phyloP scores from a whole-genome alignment of 2,797 vertebrate genomes.

The Lepilemur septentrionalis region DNA sequence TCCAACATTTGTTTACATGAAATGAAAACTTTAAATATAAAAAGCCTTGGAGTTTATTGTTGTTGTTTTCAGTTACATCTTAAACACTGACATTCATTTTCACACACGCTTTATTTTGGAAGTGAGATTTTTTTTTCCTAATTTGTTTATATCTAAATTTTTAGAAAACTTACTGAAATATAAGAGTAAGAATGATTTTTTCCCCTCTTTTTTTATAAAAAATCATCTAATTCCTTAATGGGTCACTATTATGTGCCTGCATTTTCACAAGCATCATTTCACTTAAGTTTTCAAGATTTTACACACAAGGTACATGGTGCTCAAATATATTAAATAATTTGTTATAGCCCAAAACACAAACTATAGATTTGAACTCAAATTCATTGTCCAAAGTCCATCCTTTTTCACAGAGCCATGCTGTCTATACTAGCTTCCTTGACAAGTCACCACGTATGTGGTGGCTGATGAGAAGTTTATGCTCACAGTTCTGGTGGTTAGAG shows the following conservation, averaged over 20 bases:
- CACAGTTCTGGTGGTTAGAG: too few species aligned
- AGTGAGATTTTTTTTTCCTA: not conserved
- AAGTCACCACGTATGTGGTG: accelerated
- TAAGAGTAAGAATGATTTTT: not conserved
- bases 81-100: not conserved
- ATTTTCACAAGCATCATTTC: not conserved
- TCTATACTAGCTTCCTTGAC: too few species aligned
- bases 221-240: not conserved
- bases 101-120: not conserved
- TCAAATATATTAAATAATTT: not conserved
- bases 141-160: not conserved
- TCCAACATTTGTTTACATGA: not conserved
- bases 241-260: not conserved
- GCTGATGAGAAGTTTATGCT: not conserved
- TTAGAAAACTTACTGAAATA: not conserved
- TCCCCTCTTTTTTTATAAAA: not conserved
- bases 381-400: not conserved
- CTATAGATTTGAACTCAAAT: not conserved
- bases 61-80: not conserved
- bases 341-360: not conserved
- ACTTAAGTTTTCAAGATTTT: not conserved
- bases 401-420: not conserved
- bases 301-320: not conserved
- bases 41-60: not conserved
- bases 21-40: not conserved